phyloP scores from a whole-genome alignment of 1,140 invertebrate genomes.

The Palaemon carinicauda region DNA sequence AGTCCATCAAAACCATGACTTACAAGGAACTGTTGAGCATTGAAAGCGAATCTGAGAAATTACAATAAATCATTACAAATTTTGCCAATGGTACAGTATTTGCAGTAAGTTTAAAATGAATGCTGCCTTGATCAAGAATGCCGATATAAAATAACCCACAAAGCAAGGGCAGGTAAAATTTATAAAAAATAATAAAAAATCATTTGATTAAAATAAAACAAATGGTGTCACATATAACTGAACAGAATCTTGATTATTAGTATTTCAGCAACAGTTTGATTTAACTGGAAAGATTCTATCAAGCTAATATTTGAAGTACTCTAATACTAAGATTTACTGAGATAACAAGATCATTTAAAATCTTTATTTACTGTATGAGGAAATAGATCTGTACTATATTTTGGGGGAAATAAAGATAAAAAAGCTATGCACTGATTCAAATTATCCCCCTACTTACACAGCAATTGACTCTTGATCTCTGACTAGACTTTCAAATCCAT shows the following conservation, averaged over 20 bases:
- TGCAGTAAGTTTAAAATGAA: neutral
- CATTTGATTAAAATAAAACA: no score
- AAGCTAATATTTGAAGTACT: no score
- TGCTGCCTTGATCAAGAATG: neutral
- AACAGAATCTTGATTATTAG: no score
- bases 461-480: slow-evolving; percentile 24
- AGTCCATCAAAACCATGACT: slow-evolving; percentile 44
- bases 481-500: slow-evolving; percentile 63
- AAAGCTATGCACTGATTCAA: neutral
- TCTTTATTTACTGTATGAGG: no score
- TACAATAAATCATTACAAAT: neutral
- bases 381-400: no score
- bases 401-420: neutral
- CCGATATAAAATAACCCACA: neutral
- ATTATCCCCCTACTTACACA: neutral
- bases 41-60: slow-evolving; percentile 54
- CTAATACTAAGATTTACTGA: no score
- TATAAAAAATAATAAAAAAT: no score
- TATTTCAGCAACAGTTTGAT: no score
- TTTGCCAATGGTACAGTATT: neutral
- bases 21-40: slow-evolving; percentile 42
- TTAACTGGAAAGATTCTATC: no score
- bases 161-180: no score
- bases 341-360: no score
- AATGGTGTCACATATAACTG: no score